phyloP scores from a whole-genome alignment of 2,888 invertebrate genomes.

The Loripinus fragilis region DNA sequence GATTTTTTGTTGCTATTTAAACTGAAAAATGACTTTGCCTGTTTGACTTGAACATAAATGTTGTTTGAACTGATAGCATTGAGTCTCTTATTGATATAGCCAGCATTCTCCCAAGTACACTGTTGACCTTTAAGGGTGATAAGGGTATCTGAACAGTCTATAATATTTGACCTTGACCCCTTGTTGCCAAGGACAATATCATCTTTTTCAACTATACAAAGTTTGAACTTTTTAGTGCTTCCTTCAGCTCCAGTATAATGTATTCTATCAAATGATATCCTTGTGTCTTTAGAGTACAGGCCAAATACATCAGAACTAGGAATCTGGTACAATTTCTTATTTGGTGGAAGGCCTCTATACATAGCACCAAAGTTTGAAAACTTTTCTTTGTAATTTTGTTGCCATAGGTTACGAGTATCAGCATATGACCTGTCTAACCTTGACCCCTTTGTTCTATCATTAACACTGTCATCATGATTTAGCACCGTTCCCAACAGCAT shows the following conservation, averaged over 20 bases:
- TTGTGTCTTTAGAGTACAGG: constrained; percentile 70
- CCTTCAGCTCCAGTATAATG: constrained; percentile 53
- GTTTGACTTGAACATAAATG: constrained; percentile 39
- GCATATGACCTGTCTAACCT: constrained; percentile 83
- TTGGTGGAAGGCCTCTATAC: constrained; percentile 84
- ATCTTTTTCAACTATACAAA: constrained; percentile 65
- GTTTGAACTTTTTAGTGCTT: constrained; percentile 63
- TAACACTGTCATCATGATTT: constrained; percentile 84
- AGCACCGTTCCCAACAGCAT: constrained; percentile 76
- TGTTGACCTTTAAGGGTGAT: constrained; percentile 69
- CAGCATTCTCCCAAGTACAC: constrained; percentile 61
- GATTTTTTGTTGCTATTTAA: constrained; percentile 23
- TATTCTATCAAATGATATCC: constrained; percentile 58
- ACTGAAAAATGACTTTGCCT: constrained; percentile 31
- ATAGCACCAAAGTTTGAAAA: constrained; percentile 83
- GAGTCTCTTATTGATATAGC: constrained; percentile 76
- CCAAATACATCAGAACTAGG: constrained; percentile 69
- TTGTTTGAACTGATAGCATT: constrained; percentile 75
- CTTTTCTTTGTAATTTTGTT: constrained; percentile 81
- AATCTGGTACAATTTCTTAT: constrained; percentile 81
- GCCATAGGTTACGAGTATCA: constrained; percentile 83
- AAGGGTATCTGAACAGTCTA: constrained; percentile 54
- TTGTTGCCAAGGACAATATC: constrained; percentile 46
- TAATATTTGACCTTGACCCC: constrained; percentile 48
- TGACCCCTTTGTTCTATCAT: constrained; percentile 83